These are phyloP conservation scores for Charadrius vociferus DNA, from an alignment of 2,113 vertebrate genomes.

Conservation along the genomic window DNA sequence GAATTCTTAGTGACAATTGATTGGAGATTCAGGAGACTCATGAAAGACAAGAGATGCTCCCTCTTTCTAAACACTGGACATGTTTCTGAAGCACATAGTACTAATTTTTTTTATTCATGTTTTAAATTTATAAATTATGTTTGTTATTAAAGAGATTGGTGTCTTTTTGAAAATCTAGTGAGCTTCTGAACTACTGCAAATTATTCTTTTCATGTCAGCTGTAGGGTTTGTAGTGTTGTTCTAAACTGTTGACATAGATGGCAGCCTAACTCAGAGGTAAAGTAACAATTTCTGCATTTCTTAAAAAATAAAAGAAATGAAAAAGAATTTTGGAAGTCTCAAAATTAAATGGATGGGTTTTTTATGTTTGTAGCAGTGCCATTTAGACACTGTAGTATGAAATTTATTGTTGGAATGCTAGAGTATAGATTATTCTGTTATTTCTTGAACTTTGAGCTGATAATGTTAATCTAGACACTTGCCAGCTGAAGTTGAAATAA, in stretches of 20 bases:
- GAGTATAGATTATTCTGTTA: not conserved
- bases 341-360: not conserved
- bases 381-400: not conserved
- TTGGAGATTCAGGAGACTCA: not conserved
- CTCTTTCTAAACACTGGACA: not conserved
- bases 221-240: not conserved
- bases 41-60: not conserved
- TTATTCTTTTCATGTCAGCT: not conserved
- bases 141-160: not conserved
- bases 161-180: not conserved
- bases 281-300: not conserved
- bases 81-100: not conserved
- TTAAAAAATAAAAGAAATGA: not conserved
- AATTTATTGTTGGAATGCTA: not conserved
- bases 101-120: not conserved
- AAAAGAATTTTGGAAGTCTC: not conserved
- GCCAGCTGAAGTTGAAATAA: not conserved
- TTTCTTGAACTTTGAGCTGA: not conserved
- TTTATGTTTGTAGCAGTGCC: not conserved
- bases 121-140: not conserved
- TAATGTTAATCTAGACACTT: not conserved
- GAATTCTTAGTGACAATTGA: not conserved
- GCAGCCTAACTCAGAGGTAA: not conserved
- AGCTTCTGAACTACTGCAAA: not conserved
- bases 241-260: not conserved